Conservation (phyloP, 2,113 vertebrate species). For the Sylvia atricapilla region DNA sequence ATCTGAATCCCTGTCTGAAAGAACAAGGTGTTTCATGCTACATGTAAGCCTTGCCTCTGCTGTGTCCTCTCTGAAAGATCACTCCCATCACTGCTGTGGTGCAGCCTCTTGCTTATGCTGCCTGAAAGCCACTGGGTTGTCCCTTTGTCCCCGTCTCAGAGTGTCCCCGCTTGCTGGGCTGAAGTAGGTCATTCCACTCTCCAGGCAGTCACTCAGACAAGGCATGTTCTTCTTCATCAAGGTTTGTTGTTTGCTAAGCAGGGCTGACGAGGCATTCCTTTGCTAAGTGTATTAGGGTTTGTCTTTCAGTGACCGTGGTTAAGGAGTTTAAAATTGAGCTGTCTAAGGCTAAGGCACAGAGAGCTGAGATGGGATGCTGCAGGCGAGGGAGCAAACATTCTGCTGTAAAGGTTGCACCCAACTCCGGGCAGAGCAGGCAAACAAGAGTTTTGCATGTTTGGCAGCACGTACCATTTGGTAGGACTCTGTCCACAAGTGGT, state of each 20-base stretch:
- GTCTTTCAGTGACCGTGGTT: not conserved
- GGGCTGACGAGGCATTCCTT: not conserved
- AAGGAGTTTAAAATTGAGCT: not conserved
- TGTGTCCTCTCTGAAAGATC: not conserved
- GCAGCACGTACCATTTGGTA: not conserved
- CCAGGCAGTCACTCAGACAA: constrained; percentile 9
- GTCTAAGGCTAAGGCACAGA: not conserved
- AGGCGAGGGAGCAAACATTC: not conserved
- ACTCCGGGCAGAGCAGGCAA: not conserved
- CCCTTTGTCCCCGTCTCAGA: not conserved
- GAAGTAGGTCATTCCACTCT: constrained; percentile 44
- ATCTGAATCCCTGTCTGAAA: not conserved
- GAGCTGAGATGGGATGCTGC: not conserved
- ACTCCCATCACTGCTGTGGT: not conserved
- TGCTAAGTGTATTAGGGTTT: not conserved
- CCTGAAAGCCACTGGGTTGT: not conserved
- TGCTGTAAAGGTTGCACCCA: not conserved
- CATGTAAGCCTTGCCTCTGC: not conserved
- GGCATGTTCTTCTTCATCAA: constrained; percentile 11
- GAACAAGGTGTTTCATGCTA: not conserved
- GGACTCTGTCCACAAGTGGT: not conserved
- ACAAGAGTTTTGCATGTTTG: not conserved
- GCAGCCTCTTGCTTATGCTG: not conserved
- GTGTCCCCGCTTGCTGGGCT: not conserved
- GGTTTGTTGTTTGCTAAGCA: constrained; percentile 25